Percentiles rank a stretch among this genome's conserved stretches.
Evolutionary conservation across 2,113 vertebrate species (phyloP).

Genomic region (Stercorarius parasiticus): DNA sequence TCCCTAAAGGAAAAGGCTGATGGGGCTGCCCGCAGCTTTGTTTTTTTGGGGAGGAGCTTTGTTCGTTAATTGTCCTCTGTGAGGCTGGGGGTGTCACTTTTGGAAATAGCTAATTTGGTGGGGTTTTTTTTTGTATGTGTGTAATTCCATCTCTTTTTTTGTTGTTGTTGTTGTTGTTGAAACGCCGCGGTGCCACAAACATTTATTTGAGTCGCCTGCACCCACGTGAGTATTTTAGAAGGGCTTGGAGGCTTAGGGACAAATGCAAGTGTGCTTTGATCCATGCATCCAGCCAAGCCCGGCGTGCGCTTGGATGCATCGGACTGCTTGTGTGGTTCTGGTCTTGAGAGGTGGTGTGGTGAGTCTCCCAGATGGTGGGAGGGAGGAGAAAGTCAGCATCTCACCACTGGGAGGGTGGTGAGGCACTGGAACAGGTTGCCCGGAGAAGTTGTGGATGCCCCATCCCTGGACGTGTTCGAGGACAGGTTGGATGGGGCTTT

Average conservation of each 20-base stretch:
- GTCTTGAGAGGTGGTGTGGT: too few relatives aligned
- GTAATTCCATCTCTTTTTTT: background rate
- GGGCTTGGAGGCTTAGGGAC: background rate
- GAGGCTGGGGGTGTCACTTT: background rate
- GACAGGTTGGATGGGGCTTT: background rate
- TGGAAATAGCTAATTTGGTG: background rate
- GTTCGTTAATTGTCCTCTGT: background rate
- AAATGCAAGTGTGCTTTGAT: too few relatives aligned
- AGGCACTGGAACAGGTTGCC: background rate
- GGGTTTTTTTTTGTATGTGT: background rate
- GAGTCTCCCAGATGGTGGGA: background rate
- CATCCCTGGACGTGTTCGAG: background rate
- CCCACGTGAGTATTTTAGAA: too few relatives aligned
- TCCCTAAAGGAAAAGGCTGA: too few relatives aligned
- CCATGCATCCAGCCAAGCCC: rapidly evolving
- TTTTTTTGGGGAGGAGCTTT: background rate
- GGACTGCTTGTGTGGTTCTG: rapidly evolving
- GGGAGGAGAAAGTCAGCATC: background rate
- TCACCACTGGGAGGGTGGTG: background rate
- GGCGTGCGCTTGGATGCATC: rapidly evolving
- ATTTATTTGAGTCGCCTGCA: too few relatives aligned
- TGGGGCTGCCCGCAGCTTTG: background rate
- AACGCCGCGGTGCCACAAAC: background rate
- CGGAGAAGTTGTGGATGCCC: background rate
- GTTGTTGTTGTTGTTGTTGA: background rate